A percentile compares a stretch with the other conserved stretches of the same genome.
These are phyloP conservation scores for Apostichopus parvimensis DNA, from an alignment of 35 echinoderm and acorn worm genomes.

Conservation along the genomic window DNA sequence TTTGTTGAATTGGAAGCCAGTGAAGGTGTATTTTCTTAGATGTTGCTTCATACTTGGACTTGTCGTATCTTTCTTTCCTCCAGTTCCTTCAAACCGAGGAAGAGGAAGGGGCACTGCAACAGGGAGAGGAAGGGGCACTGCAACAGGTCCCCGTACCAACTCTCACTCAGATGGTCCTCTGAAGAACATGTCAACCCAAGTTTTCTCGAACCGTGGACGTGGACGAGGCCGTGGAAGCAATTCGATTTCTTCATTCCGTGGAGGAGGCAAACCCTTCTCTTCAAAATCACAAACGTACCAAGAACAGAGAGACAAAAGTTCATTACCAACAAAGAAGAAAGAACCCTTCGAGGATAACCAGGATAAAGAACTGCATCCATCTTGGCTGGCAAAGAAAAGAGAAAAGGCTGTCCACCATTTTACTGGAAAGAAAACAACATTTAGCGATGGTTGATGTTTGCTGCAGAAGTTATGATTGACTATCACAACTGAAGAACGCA, in stretches of 20 bases:
- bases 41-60: not conserved
- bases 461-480: not conserved
- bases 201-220: not conserved
- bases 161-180: not conserved
- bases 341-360: not conserved
- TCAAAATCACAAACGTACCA: not conserved
- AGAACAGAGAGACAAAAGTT: not conserved
- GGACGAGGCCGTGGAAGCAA: not conserved
- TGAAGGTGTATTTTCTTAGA: too few relatives aligned
- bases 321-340: not conserved
- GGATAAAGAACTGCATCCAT: not conserved
- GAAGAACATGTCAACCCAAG: not conserved
- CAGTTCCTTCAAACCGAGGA: not conserved
- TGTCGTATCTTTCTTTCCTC: not conserved
- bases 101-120: not conserved
- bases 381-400: constrained; percentile 5
- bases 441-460: not conserved
- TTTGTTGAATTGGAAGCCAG: too few relatives aligned
- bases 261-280: not conserved
- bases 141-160: not conserved
- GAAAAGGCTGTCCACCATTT: not conserved
- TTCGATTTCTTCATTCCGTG: not conserved
- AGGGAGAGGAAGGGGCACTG: too few relatives aligned
- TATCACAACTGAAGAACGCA: not conserved
- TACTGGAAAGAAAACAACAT: constrained; percentile 9